phyloP scores from a whole-genome alignment of 2,797 vertebrate genomes.

The Phylloscopus collybita region DNA sequence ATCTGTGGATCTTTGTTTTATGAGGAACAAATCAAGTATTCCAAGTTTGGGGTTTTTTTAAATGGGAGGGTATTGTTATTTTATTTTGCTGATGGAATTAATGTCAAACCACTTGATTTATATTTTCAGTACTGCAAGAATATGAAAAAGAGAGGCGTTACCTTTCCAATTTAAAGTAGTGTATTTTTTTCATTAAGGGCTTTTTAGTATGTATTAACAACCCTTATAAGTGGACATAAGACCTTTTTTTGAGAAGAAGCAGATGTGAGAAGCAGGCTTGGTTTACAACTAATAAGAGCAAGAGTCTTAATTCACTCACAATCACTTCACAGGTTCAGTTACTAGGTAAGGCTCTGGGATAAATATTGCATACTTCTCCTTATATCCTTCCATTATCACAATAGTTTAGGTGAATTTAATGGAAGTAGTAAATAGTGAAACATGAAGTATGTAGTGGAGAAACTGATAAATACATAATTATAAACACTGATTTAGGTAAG shows the following conservation, averaged over 20 bases:
- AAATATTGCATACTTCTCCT: not conserved
- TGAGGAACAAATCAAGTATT: not conserved
- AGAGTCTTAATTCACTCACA: not conserved
- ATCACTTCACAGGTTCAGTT: conserved; percentile 13
- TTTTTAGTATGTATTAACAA: not conserved
- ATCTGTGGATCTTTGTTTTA: not conserved
- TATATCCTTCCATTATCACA: conserved; percentile 44
- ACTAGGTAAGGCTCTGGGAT: conserved; percentile 58
- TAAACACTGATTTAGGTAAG: not conserved
- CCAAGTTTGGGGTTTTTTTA: not conserved
- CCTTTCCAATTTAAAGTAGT: not conserved
- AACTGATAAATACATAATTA: conserved; percentile 21
- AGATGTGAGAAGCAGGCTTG: not conserved
- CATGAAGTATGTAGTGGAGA: conserved; percentile 35
- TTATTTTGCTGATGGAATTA: not conserved
- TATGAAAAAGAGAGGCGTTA: not conserved
- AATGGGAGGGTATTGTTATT: not conserved
- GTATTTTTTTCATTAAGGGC: not conserved
- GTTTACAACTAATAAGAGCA: conserved; percentile 48
- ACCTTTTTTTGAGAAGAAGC: not conserved
- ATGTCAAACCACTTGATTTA: not conserved
- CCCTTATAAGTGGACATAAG: not conserved
- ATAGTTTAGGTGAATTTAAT: not conserved
- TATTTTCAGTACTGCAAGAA: not conserved
- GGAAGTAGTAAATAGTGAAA: conserved; percentile 2